A percentile compares a stretch with the other conserved stretches of the same genome.
These are phyloP conservation scores for Hirtodrosophila cameraria DNA, from an alignment of 2,888 invertebrate genomes.

Conservation along the genomic window DNA sequence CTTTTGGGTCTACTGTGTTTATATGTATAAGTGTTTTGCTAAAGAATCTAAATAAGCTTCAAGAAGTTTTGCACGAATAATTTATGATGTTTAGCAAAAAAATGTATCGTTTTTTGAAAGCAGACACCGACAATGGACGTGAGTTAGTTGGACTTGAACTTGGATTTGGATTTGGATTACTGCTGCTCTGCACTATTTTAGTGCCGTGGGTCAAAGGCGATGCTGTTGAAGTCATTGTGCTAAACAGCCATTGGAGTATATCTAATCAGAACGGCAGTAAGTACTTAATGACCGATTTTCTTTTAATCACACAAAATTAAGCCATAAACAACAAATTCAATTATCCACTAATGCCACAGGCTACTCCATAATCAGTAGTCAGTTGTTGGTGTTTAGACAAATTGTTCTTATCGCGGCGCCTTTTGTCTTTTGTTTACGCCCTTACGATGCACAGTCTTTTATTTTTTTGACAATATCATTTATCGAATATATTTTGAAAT, in stretches of 20 bases:
- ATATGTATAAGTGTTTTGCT: constrained; percentile 19
- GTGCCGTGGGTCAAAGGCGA: constrained; percentile 46
- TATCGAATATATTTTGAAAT: too few relatives aligned
- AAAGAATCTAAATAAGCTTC: constrained; percentile 4
- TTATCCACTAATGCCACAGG: constrained; percentile 14
- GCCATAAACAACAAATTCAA: constrained; percentile 27
- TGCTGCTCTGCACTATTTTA: constrained; percentile 25
- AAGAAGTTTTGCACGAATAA: constrained; percentile 25
- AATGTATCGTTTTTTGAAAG: constrained; percentile 14
- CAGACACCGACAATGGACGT: constrained; percentile 1
- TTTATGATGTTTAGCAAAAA: constrained; percentile 4
- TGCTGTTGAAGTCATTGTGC: constrained; percentile 67
- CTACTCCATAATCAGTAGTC: constrained; percentile 19
- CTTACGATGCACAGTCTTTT: background rate
- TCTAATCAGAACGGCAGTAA: constrained; percentile 77
- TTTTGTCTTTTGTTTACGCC: constrained; percentile 1
- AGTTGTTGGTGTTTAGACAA: constrained; percentile 3
- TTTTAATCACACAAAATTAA: constrained; percentile 12
- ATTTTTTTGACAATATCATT: background rate
- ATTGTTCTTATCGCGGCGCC: constrained; percentile 21
- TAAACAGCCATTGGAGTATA: constrained; percentile 67
- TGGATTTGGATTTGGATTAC: too few relatives aligned
- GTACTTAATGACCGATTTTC: constrained; percentile 33
- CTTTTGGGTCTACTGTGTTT: background rate
- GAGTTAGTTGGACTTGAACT: constrained; percentile 16